Percentiles rank a stretch among this genome's conserved stretches.
Conservation (phyloP, 2,888 invertebrate genomes). For the Lacanobia oleracea region DNA sequence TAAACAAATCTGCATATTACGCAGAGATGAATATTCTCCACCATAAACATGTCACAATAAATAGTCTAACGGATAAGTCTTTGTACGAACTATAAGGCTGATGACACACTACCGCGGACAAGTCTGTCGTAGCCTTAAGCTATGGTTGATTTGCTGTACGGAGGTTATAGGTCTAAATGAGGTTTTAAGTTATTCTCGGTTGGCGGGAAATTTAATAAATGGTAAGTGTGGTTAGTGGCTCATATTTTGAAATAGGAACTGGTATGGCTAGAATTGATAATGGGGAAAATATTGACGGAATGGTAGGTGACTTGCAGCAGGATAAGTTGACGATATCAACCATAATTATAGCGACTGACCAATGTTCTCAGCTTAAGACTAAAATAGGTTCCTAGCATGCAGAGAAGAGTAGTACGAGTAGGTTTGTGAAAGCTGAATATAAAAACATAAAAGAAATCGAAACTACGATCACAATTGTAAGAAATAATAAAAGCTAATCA, state of each 20-base stretch:
- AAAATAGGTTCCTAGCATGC: neutral
- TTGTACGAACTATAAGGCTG: conserved; percentile 36
- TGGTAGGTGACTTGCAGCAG: neutral
- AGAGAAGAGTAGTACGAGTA: no score
- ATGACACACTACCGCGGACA: conserved; percentile 35
- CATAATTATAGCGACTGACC: no score
- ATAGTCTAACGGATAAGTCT: conserved; percentile 49
- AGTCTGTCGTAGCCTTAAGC: conserved; percentile 36
- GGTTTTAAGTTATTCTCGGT: conserved; percentile 22
- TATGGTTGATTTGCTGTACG: conserved; percentile 41
- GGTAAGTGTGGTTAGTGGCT: neutral
- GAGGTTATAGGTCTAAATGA: conserved; percentile 38
- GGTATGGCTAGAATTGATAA: neutral
- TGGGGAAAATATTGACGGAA: neutral
- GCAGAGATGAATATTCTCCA: conserved; percentile 46
- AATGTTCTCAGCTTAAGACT: neutral
- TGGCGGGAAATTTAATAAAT: conserved; percentile 26
- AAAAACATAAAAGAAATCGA: neutral
- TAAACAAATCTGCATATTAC: conserved; percentile 52
- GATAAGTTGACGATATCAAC: no score
- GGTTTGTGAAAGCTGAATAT: neutral
- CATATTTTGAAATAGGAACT: conserved; percentile 20
- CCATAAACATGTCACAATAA: conserved; percentile 56
- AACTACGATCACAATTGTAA: neutral
- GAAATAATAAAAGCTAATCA: neutral